A percentile compares a stretch with the other conserved stretches of the same genome.
These are phyloP conservation scores for Champsocephalus esox DNA, from an alignment of 2,797 vertebrate species.

Conservation along the genomic window DNA sequence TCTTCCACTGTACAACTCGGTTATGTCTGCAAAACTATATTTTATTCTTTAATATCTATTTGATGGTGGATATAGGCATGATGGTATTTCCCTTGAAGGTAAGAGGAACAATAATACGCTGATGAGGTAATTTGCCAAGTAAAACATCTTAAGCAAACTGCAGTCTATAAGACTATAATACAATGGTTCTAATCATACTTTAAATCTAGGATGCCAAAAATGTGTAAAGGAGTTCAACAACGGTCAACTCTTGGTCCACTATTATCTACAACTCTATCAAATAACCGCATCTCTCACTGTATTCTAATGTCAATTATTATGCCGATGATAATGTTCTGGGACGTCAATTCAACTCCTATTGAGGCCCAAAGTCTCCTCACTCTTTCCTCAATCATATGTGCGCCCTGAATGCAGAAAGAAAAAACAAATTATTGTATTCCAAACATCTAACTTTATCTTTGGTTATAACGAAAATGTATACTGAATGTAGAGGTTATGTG, in stretches of 20 bases:
- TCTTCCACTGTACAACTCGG: not conserved
- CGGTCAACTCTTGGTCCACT: not conserved
- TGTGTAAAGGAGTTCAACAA: not conserved
- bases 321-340: not conserved
- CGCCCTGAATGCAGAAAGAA: not conserved
- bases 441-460: not conserved
- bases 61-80: not conserved
- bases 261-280: not conserved
- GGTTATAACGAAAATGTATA: too few relatives aligned
- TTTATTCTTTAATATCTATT: not conserved
- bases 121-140: too few relatives aligned
- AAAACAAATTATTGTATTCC: not conserved
- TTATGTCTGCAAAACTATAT: not conserved
- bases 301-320: not conserved
- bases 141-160: too few relatives aligned
- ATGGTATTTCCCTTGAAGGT: conserved; percentile 35
- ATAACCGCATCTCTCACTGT: not conserved
- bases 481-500: too few relatives aligned
- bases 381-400: not conserved
- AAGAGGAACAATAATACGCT: conserved; percentile 32
- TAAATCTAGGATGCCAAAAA: not conserved
- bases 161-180: too few relatives aligned
- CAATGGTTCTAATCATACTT: too few relatives aligned
- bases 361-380: not conserved
- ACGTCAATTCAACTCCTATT: not conserved